Conservation (phyloP, 1,140 invertebrate genomes). For the Pachyrhynchus sulphureomaculatus region DNA sequence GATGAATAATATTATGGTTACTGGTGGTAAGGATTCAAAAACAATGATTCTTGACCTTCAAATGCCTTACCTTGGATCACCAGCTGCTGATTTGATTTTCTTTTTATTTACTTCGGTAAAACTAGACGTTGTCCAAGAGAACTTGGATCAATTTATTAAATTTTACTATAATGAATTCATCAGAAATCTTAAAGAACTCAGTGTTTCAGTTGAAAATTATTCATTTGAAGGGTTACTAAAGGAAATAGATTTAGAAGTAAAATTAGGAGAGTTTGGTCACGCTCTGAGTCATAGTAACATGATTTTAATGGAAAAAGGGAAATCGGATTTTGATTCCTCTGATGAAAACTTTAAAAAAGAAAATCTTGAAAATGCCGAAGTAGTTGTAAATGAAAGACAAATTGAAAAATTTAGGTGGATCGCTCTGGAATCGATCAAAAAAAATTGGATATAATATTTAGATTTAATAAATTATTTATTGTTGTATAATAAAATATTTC, state of each 20-base stretch:
- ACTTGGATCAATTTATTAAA: constrained; percentile 51
- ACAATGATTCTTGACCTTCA: constrained; percentile 19
- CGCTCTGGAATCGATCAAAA: constrained; percentile 1
- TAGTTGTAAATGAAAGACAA: neutral
- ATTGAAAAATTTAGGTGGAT: constrained; percentile 18
- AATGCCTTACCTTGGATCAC: constrained; percentile 40
- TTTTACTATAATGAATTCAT: constrained; percentile 50
- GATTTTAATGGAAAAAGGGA: constrained; percentile 13
- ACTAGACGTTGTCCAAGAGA: constrained; percentile 41
- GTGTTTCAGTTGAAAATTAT: constrained; percentile 8
- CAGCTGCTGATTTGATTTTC: constrained; percentile 57
- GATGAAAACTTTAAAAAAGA: constrained; percentile 7
- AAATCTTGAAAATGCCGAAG: neutral
- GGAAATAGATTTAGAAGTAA: constrained; percentile 20
- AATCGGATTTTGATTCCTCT: neutral
- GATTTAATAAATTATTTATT: too few relatives aligned
- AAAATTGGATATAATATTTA: constrained; percentile 8
- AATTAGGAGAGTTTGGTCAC: constrained; percentile 14
- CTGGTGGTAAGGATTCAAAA: constrained; percentile 37
- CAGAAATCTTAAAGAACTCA: constrained; percentile 15
- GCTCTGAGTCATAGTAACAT: constrained; percentile 1
- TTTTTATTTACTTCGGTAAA: constrained; percentile 55
- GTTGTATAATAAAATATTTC: too few relatives aligned
- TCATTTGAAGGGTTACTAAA: constrained; percentile 11
- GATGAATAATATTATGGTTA: constrained; percentile 61